Conservation (phyloP, 2,797 vertebrate species). For the Falco rusticolus region DNA sequence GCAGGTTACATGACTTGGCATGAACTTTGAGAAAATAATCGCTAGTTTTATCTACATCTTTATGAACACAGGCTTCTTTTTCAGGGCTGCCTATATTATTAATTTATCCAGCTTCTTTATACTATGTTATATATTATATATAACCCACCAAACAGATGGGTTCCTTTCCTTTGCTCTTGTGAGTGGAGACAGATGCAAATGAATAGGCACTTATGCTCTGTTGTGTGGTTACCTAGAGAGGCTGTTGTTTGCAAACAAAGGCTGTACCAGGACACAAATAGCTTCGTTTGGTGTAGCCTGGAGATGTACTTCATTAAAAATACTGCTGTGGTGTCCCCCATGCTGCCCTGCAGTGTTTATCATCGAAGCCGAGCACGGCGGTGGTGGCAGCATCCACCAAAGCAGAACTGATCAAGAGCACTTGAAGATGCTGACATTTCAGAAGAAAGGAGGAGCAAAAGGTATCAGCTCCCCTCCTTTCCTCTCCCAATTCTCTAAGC, state of each 20-base stretch:
- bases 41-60: neutral
- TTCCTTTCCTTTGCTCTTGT: neutral
- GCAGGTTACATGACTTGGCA: neutral
- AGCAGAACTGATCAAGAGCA: neutral
- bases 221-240: constrained; percentile 52
- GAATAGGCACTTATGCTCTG: constrained; percentile 15
- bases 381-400: neutral
- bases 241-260: constrained; percentile 40
- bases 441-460: neutral
- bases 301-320: constrained; percentile 19
- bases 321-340: neutral
- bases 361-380: rapidly evolving
- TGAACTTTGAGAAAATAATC: neutral
- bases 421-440: neutral
- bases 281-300: neutral
- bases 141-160: neutral
- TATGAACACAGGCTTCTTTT: neutral
- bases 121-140: too few relatives aligned
- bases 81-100: neutral
- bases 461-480: neutral
- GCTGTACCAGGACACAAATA: neutral
- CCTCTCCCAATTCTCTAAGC: neutral
- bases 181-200: neutral
- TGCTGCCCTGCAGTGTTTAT: neutral
- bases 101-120: neutral